phyloP scores from a whole-genome alignment of 2,888 invertebrate species.

The Dryomyza anilis region DNA sequence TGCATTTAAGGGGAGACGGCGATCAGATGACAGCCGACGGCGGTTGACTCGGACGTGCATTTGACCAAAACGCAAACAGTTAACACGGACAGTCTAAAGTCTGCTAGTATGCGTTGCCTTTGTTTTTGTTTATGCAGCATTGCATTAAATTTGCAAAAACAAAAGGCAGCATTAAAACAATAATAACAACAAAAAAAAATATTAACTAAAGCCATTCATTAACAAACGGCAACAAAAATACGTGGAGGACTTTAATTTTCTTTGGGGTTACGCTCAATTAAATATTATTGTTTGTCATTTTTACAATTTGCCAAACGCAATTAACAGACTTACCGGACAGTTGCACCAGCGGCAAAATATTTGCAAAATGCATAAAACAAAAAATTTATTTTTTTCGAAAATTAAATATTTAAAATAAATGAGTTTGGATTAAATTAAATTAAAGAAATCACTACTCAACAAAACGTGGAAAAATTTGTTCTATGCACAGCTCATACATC shows the following conservation, averaged over 20 bases:
- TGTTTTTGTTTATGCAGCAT: constrained; percentile 19
- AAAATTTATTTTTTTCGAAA: no score
- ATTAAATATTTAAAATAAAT: no score
- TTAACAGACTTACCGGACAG: constrained; percentile 14
- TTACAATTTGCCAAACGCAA: constrained; percentile 26
- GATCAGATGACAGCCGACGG: constrained; percentile 1
- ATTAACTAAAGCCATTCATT: constrained; percentile 39
- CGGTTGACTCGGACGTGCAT: neutral
- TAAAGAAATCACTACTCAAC: no score
- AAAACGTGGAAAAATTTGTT: no score
- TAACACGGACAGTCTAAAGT: constrained; percentile 20
- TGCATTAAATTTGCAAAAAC: constrained; percentile 26
- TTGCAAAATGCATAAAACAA: no score
- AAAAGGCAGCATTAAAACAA: constrained; percentile 27
- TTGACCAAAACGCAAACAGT: constrained; percentile 23
- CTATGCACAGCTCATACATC: no score
- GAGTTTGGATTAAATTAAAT: no score
- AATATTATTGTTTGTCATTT: constrained; percentile 50
- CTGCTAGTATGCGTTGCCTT: no score
- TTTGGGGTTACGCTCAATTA: constrained; percentile 55
- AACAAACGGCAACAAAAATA: constrained; percentile 28
- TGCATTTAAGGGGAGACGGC: constrained; percentile 45
- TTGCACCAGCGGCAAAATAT: no score
- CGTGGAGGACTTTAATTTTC: constrained; percentile 13
- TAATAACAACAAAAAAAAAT: constrained; percentile 24